Evolutionary conservation across 2,113 vertebrate species (phyloP).

Genomic region (Mesoclemmys tuberculata): DNA sequence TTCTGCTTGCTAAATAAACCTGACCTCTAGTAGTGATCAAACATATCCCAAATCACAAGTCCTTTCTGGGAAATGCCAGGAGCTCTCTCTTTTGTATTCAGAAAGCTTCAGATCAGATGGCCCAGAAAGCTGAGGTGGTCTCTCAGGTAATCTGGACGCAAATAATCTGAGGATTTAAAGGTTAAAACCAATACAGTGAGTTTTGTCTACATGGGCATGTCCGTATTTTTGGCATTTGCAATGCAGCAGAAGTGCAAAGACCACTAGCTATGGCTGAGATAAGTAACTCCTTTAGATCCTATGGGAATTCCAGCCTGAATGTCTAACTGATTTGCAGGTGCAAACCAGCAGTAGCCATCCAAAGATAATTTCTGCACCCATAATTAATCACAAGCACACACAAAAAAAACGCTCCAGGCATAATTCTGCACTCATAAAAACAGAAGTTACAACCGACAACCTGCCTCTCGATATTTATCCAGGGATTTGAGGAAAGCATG

Average conservation of each 20-base stretch:
- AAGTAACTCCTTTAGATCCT: background rate
- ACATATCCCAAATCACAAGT: background rate
- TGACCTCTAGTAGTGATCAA: background rate
- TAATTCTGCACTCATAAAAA: background rate
- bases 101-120: background rate
- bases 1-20: background rate
- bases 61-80: background rate
- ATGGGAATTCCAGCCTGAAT: background rate
- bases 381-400: background rate
- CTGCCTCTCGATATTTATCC: background rate
- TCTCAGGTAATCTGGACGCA: background rate
- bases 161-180: background rate
- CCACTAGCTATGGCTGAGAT: background rate
- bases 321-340: constrained; percentile 17
- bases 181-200: background rate
- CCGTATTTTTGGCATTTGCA: background rate
- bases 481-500: background rate
- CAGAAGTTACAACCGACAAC: background rate
- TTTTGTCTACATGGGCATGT: background rate
- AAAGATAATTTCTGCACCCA: background rate
- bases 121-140: background rate
- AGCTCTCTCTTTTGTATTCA: background rate
- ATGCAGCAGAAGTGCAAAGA: background rate
- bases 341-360: background rate
- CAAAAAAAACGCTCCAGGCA: background rate